Conservation (phyloP, 2,113 vertebrate species). For the Paedocypris sp. region DNA sequence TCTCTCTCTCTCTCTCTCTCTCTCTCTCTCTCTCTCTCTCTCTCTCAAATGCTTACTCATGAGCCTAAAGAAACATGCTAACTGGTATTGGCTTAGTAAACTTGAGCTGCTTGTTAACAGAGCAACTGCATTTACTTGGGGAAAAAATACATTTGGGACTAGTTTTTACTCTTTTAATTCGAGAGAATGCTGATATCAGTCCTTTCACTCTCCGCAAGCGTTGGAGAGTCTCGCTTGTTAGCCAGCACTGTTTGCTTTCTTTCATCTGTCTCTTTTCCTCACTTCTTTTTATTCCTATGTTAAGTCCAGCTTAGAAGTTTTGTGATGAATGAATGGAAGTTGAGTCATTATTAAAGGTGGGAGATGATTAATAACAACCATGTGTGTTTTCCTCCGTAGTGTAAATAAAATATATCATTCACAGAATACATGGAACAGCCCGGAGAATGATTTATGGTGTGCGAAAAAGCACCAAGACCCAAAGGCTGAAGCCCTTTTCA, state of each 20-base stretch:
- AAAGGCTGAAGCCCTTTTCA: slow-evolving; percentile 64
- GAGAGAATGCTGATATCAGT: slow-evolving; percentile 38
- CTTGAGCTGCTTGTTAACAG: no score
- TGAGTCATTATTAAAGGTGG: slow-evolving; percentile 77
- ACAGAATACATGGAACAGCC: slow-evolving; percentile 62
- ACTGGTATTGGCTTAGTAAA: no score
- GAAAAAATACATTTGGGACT: no score
- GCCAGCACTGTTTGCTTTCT: slow-evolving; percentile 54
- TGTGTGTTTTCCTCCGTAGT: slow-evolving; percentile 72
- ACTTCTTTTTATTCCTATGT: slow-evolving; percentile 32
- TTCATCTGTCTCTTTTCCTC: slow-evolving; percentile 28
- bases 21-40: no score
- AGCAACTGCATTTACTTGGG: no score
- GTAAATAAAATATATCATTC: slow-evolving; percentile 91
- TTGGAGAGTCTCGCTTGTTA: slow-evolving; percentile 51
- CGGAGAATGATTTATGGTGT: slow-evolving; percentile 69
- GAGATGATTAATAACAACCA: slow-evolving; percentile 79
- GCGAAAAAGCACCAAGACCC: slow-evolving; percentile 70
- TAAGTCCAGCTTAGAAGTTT: slow-evolving; percentile 60
- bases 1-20: no score
- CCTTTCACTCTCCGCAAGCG: slow-evolving; percentile 39
- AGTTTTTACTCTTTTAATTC: no score
- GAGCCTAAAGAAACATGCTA: no score
- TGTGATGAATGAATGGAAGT: slow-evolving; percentile 74
- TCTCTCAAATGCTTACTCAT: no score